These are phyloP conservation scores for Channa argus DNA, from an alignment of 2,113 vertebrate genomes.

Conservation along the genomic window DNA sequence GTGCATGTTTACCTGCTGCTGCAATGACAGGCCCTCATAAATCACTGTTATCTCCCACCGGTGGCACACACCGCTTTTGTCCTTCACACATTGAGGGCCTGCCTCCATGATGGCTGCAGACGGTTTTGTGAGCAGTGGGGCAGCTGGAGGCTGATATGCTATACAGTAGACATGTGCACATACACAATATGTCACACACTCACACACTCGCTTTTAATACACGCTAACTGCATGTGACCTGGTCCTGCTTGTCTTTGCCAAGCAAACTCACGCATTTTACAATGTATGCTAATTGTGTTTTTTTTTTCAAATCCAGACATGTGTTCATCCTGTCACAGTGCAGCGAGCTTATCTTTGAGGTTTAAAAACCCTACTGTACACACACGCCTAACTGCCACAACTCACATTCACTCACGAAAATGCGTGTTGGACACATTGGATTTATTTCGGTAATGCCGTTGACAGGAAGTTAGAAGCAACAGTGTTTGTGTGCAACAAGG, in stretches of 20 bases:
- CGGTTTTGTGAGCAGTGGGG: constrained; percentile 55
- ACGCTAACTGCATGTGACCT: constrained; percentile 22
- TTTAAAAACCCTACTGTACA: neutral
- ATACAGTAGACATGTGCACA: constrained; percentile 19
- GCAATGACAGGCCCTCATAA: constrained; percentile 81
- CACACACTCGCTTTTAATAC: constrained; percentile 1
- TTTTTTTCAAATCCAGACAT: neutral
- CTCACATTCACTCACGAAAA: neutral
- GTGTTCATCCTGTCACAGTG: neutral
- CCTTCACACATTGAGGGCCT: constrained; percentile 78
- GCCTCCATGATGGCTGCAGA: constrained; percentile 69
- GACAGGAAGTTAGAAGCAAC: constrained; percentile 9
- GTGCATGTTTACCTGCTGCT: constrained; percentile 75
- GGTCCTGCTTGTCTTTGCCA: constrained; percentile 7
- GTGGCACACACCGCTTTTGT: constrained; percentile 78
- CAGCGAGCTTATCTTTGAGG: neutral
- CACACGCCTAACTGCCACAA: neutral
- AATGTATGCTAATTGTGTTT: constrained; percentile 2
- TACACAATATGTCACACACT: constrained; percentile 3
- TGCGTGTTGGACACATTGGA: neutral
- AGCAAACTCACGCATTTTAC: constrained; percentile 14
- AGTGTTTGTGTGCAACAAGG: neutral
- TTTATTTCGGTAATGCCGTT: neutral
- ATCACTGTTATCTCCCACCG: constrained; percentile 82
- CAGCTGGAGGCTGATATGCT: constrained; percentile 39